phyloP scores from a whole-genome alignment of 2,113 vertebrate genomes.

The Platycercus adscitus region DNA sequence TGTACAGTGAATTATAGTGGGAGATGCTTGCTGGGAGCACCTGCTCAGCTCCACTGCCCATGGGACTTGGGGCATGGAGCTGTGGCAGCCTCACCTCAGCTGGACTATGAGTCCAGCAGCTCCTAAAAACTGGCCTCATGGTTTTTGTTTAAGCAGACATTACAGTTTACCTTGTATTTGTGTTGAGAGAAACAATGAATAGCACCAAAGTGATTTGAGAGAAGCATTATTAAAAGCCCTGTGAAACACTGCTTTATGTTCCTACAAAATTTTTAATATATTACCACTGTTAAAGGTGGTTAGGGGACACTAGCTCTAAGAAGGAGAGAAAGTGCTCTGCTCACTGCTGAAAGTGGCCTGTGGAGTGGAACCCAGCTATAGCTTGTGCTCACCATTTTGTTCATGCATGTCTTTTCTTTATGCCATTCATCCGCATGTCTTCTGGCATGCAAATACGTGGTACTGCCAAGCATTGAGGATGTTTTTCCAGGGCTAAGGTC shows the following conservation, averaged over 20 bases:
- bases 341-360: background rate
- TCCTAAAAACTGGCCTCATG: background rate
- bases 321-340: background rate
- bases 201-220: background rate
- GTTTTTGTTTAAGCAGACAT: background rate
- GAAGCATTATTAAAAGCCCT: background rate
- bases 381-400: background rate
- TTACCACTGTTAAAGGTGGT: background rate
- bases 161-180: background rate
- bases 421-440: background rate
- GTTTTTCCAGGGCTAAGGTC: background rate
- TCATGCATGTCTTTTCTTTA: background rate
- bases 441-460: background rate
- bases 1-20: background rate
- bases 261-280: background rate
- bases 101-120: background rate
- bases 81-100: accelerated
- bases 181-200: background rate
- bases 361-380: background rate
- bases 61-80: background rate
- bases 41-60: accelerated
- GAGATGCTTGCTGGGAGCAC: background rate
- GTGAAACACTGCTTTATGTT: background rate
- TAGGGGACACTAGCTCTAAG: background rate
- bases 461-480: background rate